Conservation (phyloP, 2,888 invertebrate genomes). For the Ethmia dodecea region DNA sequence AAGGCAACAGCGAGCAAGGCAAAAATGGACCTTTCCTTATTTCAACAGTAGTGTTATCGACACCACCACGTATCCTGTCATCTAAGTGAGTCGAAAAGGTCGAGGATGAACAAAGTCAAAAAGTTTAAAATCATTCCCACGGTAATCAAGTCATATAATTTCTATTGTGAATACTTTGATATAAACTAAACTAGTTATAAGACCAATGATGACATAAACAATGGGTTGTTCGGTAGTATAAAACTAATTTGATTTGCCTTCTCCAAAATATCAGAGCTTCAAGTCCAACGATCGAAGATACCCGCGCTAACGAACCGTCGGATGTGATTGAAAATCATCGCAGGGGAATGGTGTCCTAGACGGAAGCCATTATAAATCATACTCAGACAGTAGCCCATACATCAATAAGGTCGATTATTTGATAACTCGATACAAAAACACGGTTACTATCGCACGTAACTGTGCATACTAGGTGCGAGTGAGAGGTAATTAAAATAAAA, state of each 20-base stretch:
- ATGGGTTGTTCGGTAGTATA: not conserved
- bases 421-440: conserved; percentile 59
- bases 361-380: conserved; percentile 75
- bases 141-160: no score
- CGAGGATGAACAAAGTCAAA: no score
- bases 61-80: no score
- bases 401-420: conserved; percentile 74
- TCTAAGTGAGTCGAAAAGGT: no score
- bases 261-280: conserved; percentile 31
- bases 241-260: conserved; percentile 23
- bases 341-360: conserved; percentile 71
- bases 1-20: no score
- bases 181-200: no score
- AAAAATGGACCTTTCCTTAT: no score
- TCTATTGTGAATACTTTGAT: no score
- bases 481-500: conserved; percentile 52
- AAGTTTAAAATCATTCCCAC: no score
- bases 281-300: conserved; percentile 48
- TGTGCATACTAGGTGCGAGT: conserved; percentile 21
- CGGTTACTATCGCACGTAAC: conserved; percentile 28
- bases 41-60: no score
- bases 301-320: conserved; percentile 70
- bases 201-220: no score
- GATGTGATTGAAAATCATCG: conserved; percentile 76
- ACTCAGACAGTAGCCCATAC: conserved; percentile 65